Conservation (phyloP, 2,888 invertebrate genomes). For the Chrysomela aeneicollis region DNA sequence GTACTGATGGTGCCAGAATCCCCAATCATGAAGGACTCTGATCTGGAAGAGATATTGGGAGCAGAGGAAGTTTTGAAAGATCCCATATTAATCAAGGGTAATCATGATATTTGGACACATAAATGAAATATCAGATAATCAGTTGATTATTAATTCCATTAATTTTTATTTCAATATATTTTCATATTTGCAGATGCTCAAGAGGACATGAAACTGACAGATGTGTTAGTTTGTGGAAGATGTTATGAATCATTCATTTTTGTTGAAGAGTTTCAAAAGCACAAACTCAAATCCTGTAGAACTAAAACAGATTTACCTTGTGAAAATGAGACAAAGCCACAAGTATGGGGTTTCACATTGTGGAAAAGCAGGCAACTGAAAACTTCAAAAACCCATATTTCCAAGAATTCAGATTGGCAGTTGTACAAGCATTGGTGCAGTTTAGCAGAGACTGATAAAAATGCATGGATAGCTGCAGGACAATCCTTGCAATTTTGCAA, state of each 20-base stretch:
- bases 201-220: slow-evolving; percentile 77
- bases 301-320: slow-evolving; percentile 70
- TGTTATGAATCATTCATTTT: slow-evolving; percentile 84
- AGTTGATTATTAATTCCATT: no score
- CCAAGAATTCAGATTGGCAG: slow-evolving; percentile 66
- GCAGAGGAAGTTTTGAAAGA: slow-evolving; percentile 46
- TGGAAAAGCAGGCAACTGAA: slow-evolving; percentile 75
- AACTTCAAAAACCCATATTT: slow-evolving; percentile 64
- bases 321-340: slow-evolving; percentile 79
- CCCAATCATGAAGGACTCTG: slow-evolving; percentile 35
- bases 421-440: slow-evolving; percentile 86
- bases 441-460: slow-evolving; percentile 76
- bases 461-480: slow-evolving; percentile 83
- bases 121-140: no score
- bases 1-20: not conserved
- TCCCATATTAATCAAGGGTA: slow-evolving; percentile 49
- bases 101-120: slow-evolving; percentile 22
- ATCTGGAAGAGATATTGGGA: slow-evolving; percentile 39
- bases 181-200: slow-evolving; percentile 74
- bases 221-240: slow-evolving; percentile 84
- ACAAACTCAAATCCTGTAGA: slow-evolving; percentile 68
- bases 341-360: slow-evolving; percentile 84
- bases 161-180: no score
- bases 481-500: slow-evolving; percentile 77
- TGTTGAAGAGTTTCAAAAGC: slow-evolving; percentile 79